Base-by-base conservation (phyloP, 2,888 invertebrate species). In the Andrena bucephala region DNA sequence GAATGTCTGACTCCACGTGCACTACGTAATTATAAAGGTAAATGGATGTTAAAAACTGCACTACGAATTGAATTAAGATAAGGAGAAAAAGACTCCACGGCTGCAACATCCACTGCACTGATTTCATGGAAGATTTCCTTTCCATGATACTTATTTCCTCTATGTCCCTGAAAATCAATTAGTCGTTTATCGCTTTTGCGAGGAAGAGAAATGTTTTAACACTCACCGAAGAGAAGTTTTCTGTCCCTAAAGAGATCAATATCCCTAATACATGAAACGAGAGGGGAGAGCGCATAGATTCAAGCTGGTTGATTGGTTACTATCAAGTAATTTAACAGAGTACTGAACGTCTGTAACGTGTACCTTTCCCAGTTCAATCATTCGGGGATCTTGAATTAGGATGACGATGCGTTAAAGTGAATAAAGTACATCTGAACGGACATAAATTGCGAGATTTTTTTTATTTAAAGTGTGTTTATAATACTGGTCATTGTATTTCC, bases 1-100 rank as follows among this genome's bases (percentile, higher is more conserved):
- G 70, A 16, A 93, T 83, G 68, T 92, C 89, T 20, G 86, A 89
- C 75, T 94, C 93, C 75, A 94, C 87, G 72, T 87, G 88, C 42
- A 85, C 82, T 74, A 94, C 89, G 79, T 93, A 91, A 50, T 89
- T 89, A 79, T 93, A 93, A 31, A 94, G 90, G 81, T 93, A 93
- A 54, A 89, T 87, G 72, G 93, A 93, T 1, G 90, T 90, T 69
- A 92, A 86, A 79, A 93, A 89, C 81, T 94, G 94, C 29, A 90
- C 83, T 59, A 91, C 77, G 72, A 93, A 93, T 85, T 93, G 94
- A 66, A 90, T 89, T 59, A 93, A 79, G 71, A 94, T 85, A 71
- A 94, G 89, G 84, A 87, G 89, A 76, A 87, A 71, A 59, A 88
- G 67, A 5, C 68, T 65, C 69, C 85, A 77, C 16, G 87, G 88